A percentile compares a stretch with the other conserved stretches of the same genome.
phyloP scores from a whole-genome alignment of 2,888 invertebrate genomes.

The Graphium colonna region DNA sequence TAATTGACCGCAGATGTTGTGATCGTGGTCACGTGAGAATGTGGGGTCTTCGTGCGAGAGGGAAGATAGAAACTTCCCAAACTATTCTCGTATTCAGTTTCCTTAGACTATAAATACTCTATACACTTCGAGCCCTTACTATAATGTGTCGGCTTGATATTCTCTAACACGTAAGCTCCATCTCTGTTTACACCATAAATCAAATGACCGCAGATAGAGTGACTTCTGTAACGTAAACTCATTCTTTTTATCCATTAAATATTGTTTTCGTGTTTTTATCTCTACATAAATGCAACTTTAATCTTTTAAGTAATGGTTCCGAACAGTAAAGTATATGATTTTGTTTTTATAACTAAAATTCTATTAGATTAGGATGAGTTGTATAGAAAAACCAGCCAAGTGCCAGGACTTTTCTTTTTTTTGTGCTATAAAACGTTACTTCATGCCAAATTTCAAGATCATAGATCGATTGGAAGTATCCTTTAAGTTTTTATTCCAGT shows the following conservation, averaged over 20 bases:
- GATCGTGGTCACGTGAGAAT: conserved; percentile 60
- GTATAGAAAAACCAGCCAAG: too few relatives aligned
- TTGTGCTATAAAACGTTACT: too few relatives aligned
- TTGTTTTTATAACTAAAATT: not conserved
- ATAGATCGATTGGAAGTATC: too few relatives aligned
- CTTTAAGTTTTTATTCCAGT: too few relatives aligned
- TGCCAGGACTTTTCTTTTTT: too few relatives aligned
- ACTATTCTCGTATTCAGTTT: conserved; percentile 30
- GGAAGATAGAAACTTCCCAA: conserved; percentile 34
- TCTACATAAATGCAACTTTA: not conserved
- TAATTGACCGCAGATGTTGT: conserved; percentile 63
- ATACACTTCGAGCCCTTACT: conserved; percentile 2
- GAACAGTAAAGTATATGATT: too few relatives aligned
- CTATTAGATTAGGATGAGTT: too few relatives aligned
- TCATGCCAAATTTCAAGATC: too few relatives aligned
- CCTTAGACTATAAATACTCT: conserved; percentile 13
- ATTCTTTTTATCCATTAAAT: conserved; percentile 2
- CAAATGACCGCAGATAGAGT: conserved; percentile 11
- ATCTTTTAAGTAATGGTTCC: not conserved
- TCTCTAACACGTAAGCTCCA: conserved; percentile 3
- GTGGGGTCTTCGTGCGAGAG: conserved; percentile 43
- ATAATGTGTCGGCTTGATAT: conserved; percentile 9
- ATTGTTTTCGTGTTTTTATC: not conserved
- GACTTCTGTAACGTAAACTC: conserved; percentile 12
- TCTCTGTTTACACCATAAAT: conserved; percentile 5